These are phyloP conservation scores for Drosophila cracens DNA, from an alignment of 2,888 invertebrate species.

Conservation along the genomic window DNA sequence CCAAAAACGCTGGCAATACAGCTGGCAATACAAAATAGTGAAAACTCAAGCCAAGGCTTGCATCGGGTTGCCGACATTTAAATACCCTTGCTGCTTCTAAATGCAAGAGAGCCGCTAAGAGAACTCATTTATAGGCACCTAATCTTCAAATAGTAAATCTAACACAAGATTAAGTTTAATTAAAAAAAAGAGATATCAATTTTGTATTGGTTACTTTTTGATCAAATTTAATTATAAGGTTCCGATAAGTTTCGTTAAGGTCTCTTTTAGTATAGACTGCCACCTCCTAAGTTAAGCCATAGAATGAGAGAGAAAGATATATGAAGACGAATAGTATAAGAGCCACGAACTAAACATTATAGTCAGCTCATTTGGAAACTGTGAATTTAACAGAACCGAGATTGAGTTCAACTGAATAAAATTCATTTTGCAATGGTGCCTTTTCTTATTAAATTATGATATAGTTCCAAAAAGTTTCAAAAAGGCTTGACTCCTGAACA, in stretches of 20 bases:
- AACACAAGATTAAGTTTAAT: background rate
- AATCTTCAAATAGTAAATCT: background rate
- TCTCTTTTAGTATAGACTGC: background rate
- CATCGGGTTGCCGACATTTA: background rate
- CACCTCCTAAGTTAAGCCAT: background rate
- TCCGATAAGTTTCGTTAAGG: background rate
- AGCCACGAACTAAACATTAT: background rate
- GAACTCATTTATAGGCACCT: no score
- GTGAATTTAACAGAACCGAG: background rate
- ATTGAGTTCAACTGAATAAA: background rate
- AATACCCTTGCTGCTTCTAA: constrained; percentile 18
- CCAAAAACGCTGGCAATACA: background rate
- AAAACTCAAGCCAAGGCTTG: background rate
- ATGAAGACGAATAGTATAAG: background rate
- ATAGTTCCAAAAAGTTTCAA: background rate
- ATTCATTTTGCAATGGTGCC: background rate
- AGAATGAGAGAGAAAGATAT: background rate
- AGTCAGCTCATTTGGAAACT: background rate
- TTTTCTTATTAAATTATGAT: background rate
- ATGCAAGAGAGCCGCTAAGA: background rate
- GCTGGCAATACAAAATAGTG: background rate
- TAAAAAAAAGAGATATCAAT: background rate
- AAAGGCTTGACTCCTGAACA: no score
- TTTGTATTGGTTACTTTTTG: background rate
- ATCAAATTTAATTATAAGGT: background rate